Conservation (phyloP, 2,797 vertebrate species). For the Crax fasciolata region DNA sequence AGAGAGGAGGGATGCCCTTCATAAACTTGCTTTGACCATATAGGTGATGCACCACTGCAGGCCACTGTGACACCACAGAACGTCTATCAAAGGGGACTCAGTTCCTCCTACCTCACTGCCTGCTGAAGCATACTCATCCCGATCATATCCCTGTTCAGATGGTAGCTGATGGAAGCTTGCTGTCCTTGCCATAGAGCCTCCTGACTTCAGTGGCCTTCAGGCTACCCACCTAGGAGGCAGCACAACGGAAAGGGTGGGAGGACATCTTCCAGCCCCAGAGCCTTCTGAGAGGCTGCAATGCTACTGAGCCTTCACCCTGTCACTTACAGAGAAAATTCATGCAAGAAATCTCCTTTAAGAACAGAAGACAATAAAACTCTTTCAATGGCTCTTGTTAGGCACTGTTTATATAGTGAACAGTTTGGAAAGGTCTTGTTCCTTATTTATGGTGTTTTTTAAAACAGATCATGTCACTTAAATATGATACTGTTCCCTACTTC, state of each 20-base stretch:
- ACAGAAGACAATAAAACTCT: neutral
- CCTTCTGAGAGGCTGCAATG: neutral
- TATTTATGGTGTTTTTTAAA: conserved; percentile 71
- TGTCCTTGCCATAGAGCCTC: neutral
- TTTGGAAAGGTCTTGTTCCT: conserved; percentile 54
- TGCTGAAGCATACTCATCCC: neutral
- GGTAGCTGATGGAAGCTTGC: neutral
- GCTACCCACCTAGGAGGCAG: neutral
- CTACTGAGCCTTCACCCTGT: neutral
- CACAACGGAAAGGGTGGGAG: neutral
- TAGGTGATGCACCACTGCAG: accelerated
- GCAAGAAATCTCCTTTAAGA: conserved; percentile 20
- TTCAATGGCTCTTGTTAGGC: neutral
- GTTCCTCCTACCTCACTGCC: neutral
- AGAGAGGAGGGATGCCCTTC: neutral
- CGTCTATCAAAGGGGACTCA: neutral
- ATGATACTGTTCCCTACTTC: conserved; percentile 60
- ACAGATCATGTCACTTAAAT: conserved; percentile 76
- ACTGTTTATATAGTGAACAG: conserved; percentile 9
- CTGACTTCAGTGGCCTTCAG: neutral
- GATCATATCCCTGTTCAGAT: accelerated
- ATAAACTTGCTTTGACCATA: neutral
- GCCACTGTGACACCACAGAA: neutral
- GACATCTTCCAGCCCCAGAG: accelerated
- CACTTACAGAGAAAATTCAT: neutral